A percentile compares a stretch with the other conserved stretches of the same genome.
Conservation (phyloP, 2,888 invertebrate genomes). For the Spodoptera littoralis region DNA sequence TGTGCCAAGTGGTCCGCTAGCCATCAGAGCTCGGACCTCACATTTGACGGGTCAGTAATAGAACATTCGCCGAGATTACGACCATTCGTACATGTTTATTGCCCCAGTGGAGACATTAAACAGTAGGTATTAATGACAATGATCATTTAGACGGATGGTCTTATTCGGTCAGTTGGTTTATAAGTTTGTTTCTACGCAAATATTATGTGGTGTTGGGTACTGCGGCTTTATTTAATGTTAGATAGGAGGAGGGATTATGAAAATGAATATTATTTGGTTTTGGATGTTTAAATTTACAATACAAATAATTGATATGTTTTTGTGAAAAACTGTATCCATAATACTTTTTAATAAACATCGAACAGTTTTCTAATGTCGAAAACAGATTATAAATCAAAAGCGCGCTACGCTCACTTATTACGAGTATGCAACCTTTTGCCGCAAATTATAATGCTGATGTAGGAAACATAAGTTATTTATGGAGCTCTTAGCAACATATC, state of each 20-base stretch:
- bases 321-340: too few relatives aligned
- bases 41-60: conserved; percentile 39
- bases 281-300: too few relatives aligned
- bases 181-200: conserved; percentile 10
- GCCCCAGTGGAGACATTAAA: conserved; percentile 27
- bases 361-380: too few relatives aligned
- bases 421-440: conserved; percentile 14
- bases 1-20: conserved; percentile 4
- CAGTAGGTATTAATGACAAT: conserved; percentile 31
- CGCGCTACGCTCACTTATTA: conserved; percentile 1
- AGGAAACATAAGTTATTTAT: conserved; percentile 27
- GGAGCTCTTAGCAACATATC: neutral
- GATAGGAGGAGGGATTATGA: too few relatives aligned
- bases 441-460: conserved; percentile 12
- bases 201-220: neutral
- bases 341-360: too few relatives aligned
- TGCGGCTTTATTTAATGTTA: too few relatives aligned
- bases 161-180: neutral
- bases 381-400: conserved; percentile 20
- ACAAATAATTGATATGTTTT: too few relatives aligned
- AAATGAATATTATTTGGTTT: too few relatives aligned
- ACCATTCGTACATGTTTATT: conserved; percentile 43
- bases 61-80: conserved; percentile 49
- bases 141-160: conserved; percentile 37
- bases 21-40: conserved; percentile 19